phyloP scores from a whole-genome alignment of 2,888 invertebrate genomes.

The Hymenopus coronatus region DNA sequence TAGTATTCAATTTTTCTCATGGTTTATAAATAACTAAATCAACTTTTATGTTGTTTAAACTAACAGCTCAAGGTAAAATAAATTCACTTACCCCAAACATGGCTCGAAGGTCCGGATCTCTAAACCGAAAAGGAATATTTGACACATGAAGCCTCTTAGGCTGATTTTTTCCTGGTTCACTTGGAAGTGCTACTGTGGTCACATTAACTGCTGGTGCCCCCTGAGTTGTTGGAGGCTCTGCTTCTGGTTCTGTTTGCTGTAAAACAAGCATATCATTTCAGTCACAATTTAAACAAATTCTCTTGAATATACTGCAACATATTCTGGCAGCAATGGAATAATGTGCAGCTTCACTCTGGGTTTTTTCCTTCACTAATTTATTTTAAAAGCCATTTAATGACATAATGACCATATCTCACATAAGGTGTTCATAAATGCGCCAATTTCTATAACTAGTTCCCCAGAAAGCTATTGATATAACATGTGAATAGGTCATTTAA shows the following conservation, averaged over 20 bases:
- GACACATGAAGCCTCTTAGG: conserved; percentile 98
- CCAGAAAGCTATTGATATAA: too few species aligned
- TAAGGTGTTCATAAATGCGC: too few species aligned
- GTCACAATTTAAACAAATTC: background rate
- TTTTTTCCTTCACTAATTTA: too few species aligned
- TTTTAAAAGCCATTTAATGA: too few species aligned
- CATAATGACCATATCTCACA: too few species aligned
- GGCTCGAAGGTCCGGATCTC: conserved; percentile 96
- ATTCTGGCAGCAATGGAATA: too few species aligned
- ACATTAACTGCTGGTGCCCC: conserved; percentile 47
- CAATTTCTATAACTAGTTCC: too few species aligned
- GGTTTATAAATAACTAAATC: too few species aligned
- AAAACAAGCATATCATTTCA: conserved; percentile 47
- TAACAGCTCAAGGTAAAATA: background rate
- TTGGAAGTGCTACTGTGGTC: conserved; percentile 50
- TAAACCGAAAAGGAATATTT: conserved; percentile 99
- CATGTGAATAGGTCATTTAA: too few species aligned
- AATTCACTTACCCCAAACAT: conserved; percentile 91
- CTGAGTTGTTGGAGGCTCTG: conserved; percentile 48
- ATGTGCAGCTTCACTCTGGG: too few species aligned
- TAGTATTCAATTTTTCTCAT: too few species aligned
- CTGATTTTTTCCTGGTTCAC: conserved; percentile 63
- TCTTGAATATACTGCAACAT: background rate
- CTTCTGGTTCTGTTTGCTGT: conserved; percentile 60
- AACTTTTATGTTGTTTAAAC: too few species aligned